Conservation (phyloP, 2,797 vertebrate species). For the Tenualosa ilisha region DNA sequence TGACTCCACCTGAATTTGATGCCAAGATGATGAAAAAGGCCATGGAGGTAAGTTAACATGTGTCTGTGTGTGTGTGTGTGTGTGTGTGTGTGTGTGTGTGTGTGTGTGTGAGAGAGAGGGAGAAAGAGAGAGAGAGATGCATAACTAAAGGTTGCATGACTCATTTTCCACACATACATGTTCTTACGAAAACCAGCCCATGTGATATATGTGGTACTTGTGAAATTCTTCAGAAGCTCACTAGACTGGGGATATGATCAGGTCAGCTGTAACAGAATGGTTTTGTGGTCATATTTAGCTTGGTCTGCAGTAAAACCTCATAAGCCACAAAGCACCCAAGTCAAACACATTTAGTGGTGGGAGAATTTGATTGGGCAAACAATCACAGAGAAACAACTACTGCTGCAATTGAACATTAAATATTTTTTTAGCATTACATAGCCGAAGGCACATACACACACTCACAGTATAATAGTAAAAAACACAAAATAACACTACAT, state of each 20-base stretch:
- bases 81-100: conserved; percentile 5
- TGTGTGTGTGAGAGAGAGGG: not conserved
- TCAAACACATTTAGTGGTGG: not conserved
- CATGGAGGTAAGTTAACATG: conserved; percentile 80
- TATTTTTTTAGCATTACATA: not conserved
- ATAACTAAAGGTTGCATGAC: not conserved
- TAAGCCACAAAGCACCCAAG: not conserved
- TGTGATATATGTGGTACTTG: not conserved
- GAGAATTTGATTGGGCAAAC: not conserved
- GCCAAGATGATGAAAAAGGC: conserved; percentile 97
- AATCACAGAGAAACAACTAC: too few relatives aligned
- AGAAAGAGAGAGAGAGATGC: not conserved
- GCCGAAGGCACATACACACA: too few relatives aligned
- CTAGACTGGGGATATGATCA: not conserved
- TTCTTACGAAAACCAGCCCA: not conserved
- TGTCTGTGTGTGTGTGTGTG: conserved; percentile 1
- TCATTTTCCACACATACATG: not conserved
- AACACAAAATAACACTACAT: too few relatives aligned
- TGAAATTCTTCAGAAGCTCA: conserved; percentile 18
- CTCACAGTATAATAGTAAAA: too few relatives aligned
- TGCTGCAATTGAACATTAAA: not conserved
- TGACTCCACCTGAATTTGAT: conserved; percentile 90
- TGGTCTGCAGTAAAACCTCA: not conserved
- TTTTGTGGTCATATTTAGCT: not conserved
- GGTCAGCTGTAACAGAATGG: not conserved